Evolutionary conservation across 2,888 invertebrate genomes (phyloP).

Genomic region (Oscheius sp.): DNA sequence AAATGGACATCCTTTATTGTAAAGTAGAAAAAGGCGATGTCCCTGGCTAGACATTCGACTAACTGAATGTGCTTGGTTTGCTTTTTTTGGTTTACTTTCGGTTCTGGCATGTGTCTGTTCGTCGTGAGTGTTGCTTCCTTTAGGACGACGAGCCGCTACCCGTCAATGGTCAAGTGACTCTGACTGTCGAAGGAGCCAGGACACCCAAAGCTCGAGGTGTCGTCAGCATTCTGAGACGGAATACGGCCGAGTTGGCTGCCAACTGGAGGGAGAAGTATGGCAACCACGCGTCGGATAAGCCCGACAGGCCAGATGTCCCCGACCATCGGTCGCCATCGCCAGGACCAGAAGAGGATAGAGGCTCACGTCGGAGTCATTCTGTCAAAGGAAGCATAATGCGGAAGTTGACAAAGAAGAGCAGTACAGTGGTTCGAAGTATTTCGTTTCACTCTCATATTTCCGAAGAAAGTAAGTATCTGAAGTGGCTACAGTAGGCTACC

Average conservation of each 20-base stretch:
- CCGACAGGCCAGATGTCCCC: conserved; percentile 50
- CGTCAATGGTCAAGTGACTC: conserved; percentile 5
- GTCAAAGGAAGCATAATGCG: conserved; percentile 54
- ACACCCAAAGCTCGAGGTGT: conserved; percentile 43
- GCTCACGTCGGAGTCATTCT: conserved; percentile 47
- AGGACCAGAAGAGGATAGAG: conserved; percentile 8
- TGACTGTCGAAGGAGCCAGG: neutral
- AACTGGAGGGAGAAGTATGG: conserved; percentile 47
- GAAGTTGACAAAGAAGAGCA: conserved; percentile 46
- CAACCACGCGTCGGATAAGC: conserved; percentile 16
- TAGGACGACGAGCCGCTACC: conserved; percentile 17
- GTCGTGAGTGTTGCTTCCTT: conserved; percentile 29
- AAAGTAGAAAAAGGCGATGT: neutral
- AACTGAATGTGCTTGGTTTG: conserved; percentile 23
- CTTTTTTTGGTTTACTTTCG: conserved; percentile 18
- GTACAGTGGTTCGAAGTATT: conserved; percentile 41
- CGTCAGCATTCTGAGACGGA: conserved; percentile 48
- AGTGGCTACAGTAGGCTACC: neutral
- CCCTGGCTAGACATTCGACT: neutral
- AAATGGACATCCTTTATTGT: neutral
- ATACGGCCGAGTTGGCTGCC: conserved; percentile 52
- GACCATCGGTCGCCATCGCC: conserved; percentile 35
- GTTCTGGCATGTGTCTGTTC: conserved; percentile 7
- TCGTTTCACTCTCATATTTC: conserved; percentile 55
- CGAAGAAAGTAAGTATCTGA: conserved; percentile 44